These are phyloP conservation scores for Chymomyza fuscimana DNA, from an alignment of 2,888 invertebrate genomes.

Conservation along the genomic window DNA sequence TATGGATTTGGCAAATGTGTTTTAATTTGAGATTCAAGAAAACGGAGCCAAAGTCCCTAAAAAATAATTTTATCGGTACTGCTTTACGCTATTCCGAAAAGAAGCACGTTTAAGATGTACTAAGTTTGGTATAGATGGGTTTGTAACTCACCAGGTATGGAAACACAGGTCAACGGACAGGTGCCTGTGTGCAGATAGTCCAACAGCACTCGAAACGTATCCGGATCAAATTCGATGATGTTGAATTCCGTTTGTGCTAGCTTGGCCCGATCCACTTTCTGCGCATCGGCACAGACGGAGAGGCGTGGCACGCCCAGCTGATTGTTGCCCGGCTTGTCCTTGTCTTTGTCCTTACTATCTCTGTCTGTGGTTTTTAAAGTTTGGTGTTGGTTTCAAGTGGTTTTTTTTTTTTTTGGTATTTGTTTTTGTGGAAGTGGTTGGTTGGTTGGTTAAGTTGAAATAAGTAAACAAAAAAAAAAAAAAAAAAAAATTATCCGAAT, in stretches of 20 bases:
- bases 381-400: conserved; percentile 20
- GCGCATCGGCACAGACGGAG: conserved; percentile 95
- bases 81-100: too few relatives aligned
- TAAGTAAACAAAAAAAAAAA: conserved; percentile 18
- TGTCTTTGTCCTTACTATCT: conserved; percentile 89
- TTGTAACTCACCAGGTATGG: conserved; percentile 87
- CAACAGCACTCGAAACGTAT: conserved; percentile 93
- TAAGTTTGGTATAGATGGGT: too few relatives aligned
- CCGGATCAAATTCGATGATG: conserved; percentile 96
- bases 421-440: conserved; percentile 11
- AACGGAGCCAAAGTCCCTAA: too few relatives aligned
- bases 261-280: conserved; percentile 95
- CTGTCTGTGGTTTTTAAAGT: conserved; percentile 82
- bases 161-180: conserved; percentile 94
- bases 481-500: conserved; percentile 14
- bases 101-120: too few relatives aligned
- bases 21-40: too few relatives aligned
- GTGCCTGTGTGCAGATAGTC: conserved; percentile 96
- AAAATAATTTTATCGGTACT: too few relatives aligned
- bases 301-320: conserved; percentile 91
- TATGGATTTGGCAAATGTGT: too few relatives aligned
- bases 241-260: conserved; percentile 96
- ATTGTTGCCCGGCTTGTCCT: conserved; percentile 86
- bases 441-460: conserved; percentile 17
- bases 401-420: conserved; percentile 6